A percentile compares a stretch with the other conserved stretches of the same genome.
Evolutionary conservation across 2,888 invertebrate genomes (phyloP).

Genomic region (Phalangium opilio): DNA sequence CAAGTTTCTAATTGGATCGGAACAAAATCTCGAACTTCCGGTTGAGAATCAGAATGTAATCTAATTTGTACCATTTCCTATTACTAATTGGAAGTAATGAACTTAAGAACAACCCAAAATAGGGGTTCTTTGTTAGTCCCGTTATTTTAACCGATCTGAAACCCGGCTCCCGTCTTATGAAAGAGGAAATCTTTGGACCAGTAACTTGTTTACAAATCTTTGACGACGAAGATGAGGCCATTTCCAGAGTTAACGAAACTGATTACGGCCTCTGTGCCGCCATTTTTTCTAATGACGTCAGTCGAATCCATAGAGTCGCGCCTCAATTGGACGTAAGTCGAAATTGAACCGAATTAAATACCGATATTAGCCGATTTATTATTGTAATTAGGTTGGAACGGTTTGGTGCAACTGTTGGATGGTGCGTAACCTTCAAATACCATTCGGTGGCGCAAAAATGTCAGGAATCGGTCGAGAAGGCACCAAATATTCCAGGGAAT

Average conservation of each 20-base stretch:
- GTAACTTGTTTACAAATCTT: constrained; percentile 37
- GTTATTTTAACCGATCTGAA: constrained; percentile 33
- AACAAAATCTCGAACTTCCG: constrained; percentile 26
- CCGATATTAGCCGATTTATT: neutral
- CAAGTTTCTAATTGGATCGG: constrained; percentile 32
- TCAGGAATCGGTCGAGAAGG: constrained; percentile 40
- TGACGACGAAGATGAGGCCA: constrained; percentile 31
- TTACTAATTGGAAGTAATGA: too few relatives aligned
- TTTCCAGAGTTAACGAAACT: constrained; percentile 34
- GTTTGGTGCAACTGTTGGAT: constrained; percentile 43
- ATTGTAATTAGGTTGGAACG: constrained; percentile 34
- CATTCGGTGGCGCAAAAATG: constrained; percentile 40
- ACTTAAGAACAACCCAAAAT: too few relatives aligned
- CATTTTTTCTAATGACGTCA: constrained; percentile 35
- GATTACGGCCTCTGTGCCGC: constrained; percentile 38
- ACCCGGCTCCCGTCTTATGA: constrained; percentile 34
- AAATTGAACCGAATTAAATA: neutral
- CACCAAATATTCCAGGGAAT: constrained; percentile 36
- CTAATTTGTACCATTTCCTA: too few relatives aligned
- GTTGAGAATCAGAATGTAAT: constrained; percentile 26
- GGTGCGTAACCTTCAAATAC: constrained; percentile 39
- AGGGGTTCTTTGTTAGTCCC: constrained; percentile 38
- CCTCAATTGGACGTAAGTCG: constrained; percentile 32
- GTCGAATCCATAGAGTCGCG: constrained; percentile 34
- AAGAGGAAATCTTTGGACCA: constrained; percentile 42